Percentiles rank a stretch among this genome's conserved stretches.
Evolutionary conservation across 2,797 vertebrate species (phyloP).

Genomic region (Esox masquinongy): DNA sequence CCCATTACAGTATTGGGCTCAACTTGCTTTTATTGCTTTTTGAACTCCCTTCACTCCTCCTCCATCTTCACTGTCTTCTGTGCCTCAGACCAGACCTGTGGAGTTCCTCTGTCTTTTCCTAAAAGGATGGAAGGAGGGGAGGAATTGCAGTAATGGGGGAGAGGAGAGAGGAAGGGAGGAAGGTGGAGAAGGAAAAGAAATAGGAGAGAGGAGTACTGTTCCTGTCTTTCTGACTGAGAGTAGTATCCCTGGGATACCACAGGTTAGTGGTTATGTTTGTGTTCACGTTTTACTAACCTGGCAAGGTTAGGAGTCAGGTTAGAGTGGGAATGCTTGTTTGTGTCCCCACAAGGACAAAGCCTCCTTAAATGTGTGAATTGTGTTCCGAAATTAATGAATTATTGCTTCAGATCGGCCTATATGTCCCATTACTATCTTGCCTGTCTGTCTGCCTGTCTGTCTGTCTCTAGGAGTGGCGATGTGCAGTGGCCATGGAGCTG

Average conservation of each 20-base stretch:
- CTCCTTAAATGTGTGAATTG: too few relatives aligned
- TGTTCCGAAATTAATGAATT: too few relatives aligned
- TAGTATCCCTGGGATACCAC: constrained; percentile 21
- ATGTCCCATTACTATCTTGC: constrained; percentile 1
- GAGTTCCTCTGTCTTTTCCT: constrained; percentile 79
- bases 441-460: neutral
- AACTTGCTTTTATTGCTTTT: neutral
- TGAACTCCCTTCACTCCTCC: neutral
- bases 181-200: neutral
- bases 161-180: constrained; percentile 8
- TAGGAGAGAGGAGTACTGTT: constrained; percentile 20
- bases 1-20: too few relatives aligned
- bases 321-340: neutral
- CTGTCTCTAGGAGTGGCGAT: constrained; percentile 59
- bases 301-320: too few relatives aligned
- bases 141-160: neutral
- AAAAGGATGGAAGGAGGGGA: constrained; percentile 52
- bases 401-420: neutral
- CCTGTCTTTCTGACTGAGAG: constrained; percentile 12
- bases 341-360: too few relatives aligned
- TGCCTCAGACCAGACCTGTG: constrained; percentile 73
- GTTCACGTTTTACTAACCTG: too few relatives aligned
- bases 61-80: neutral
- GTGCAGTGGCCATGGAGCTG: constrained; percentile 68
- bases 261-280: constrained; percentile 32